These are phyloP conservation scores for Scolopax rusticola DNA, from an alignment of 2,797 vertebrate genomes.

Conservation along the genomic window DNA sequence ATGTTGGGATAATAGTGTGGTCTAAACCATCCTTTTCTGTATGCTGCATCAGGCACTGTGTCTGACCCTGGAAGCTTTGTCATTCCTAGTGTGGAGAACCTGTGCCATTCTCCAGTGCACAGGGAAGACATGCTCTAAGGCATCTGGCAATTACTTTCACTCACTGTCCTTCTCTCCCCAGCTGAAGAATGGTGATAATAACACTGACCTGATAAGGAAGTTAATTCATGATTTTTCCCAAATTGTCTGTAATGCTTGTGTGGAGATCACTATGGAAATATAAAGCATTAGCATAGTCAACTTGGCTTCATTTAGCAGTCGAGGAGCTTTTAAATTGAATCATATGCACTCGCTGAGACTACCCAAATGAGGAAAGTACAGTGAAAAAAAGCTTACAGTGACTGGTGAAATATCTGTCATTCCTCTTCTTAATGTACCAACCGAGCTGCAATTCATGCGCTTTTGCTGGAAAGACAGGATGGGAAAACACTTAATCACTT, in stretches of 20 bases:
- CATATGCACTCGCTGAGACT: neutral
- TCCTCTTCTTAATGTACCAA: neutral
- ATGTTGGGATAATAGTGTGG: neutral
- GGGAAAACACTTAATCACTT: neutral
- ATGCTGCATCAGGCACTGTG: neutral
- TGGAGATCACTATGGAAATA: neutral
- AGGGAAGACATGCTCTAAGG: neutral
- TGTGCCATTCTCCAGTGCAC: neutral
- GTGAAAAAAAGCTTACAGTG: neutral
- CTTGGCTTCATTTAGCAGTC: constrained; percentile 34
- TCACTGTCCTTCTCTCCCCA: neutral
- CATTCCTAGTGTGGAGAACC: neutral
- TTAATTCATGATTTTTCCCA: neutral
- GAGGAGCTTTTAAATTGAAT: constrained; percentile 41
- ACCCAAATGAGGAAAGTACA: neutral
- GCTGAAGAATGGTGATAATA: constrained; percentile 3
- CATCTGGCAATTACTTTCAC: neutral
- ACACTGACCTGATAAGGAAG: neutral
- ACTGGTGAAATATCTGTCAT: neutral
- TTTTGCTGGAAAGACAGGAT: neutral
- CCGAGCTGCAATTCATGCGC: neutral
- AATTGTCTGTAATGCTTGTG: neutral
- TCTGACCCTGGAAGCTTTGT: neutral
- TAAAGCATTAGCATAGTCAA: neutral
- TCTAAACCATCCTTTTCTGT: neutral